Evolutionary conservation across 1,140 invertebrate genomes (phyloP).

Genomic region (Leptopilina clavipes): DNA sequence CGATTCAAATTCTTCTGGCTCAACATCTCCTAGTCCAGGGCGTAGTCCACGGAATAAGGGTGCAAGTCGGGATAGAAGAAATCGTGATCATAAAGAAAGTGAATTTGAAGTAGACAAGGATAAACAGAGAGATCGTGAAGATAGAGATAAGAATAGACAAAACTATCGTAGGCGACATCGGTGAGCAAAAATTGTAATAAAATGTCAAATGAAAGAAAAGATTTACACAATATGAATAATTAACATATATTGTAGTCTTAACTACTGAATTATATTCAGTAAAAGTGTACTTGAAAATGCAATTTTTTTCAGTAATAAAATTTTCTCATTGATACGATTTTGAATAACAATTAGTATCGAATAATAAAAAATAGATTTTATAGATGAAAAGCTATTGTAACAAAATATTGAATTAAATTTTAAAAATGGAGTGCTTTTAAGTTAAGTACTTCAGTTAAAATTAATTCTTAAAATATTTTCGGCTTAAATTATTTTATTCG

Average conservation of each 20-base stretch:
- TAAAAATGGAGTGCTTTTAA: no score
- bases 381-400: no score
- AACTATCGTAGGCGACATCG: conserved; percentile 64
- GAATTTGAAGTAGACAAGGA: conserved; percentile 63
- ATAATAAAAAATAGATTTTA: no score
- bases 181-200: conserved; percentile 55
- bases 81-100: conserved; percentile 59
- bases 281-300: neutral
- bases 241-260: no score
- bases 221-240: neutral
- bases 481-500: neutral
- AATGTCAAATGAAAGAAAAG: conserved; percentile 46
- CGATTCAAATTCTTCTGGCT: conserved; percentile 67
- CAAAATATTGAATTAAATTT: no score
- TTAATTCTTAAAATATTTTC: neutral
- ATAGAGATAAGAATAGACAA: conserved; percentile 61
- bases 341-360: no score
- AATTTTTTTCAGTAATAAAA: neutral
- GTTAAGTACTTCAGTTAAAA: neutral
- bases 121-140: conserved; percentile 50
- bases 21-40: conserved; percentile 66
- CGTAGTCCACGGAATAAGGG: conserved; percentile 60
- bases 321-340: no score
- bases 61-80: conserved; percentile 63
- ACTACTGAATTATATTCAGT: conserved; percentile 49